phyloP scores from a whole-genome alignment of 2,113 vertebrate species.

The Stictonetta naevosa region DNA sequence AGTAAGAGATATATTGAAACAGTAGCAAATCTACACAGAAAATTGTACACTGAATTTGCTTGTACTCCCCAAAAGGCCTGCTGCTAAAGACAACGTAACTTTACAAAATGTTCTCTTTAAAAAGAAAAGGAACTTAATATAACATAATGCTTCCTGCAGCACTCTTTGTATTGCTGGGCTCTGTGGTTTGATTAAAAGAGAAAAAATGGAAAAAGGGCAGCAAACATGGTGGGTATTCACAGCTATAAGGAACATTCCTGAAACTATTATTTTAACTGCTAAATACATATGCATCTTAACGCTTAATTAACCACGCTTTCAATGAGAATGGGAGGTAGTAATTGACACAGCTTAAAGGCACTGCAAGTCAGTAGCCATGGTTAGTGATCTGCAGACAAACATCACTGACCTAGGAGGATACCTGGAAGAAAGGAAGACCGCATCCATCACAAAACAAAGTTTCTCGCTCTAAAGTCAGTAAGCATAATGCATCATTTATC shows the following conservation, averaged over 20 bases:
- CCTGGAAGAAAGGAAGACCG: background rate
- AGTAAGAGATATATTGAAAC: background rate
- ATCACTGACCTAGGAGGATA: background rate
- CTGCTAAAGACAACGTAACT: background rate
- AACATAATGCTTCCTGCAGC: background rate
- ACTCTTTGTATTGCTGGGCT: background rate
- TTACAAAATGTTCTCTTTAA: background rate
- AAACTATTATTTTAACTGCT: background rate
- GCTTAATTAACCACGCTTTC: background rate
- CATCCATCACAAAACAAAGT: background rate
- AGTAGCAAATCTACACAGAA: background rate
- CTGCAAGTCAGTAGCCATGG: background rate
- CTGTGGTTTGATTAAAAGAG: background rate
- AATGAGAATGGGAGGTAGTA: background rate
- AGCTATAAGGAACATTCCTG: background rate
- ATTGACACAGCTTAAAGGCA: background rate
- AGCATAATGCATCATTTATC: background rate
- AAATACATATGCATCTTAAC: background rate
- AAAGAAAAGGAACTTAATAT: background rate
- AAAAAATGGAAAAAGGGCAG: background rate
- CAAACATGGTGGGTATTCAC: background rate
- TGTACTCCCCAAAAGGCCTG: background rate
- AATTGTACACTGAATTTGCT: background rate
- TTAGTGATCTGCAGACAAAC: background rate
- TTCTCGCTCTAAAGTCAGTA: background rate